Conservation (phyloP, 2,113 vertebrate species). For the Cygnus buccinator region DNA sequence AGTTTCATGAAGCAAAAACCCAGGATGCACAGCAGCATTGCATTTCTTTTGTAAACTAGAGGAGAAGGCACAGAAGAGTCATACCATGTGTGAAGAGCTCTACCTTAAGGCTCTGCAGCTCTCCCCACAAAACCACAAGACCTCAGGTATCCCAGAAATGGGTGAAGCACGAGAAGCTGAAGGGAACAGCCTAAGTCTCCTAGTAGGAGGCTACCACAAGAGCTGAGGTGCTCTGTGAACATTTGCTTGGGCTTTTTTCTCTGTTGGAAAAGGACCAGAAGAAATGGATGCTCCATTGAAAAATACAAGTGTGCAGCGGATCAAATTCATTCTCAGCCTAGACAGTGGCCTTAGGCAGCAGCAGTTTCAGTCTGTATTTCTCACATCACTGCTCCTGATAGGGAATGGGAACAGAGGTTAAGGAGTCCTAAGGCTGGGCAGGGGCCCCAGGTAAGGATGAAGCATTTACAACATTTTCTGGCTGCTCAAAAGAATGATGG, state of each 20-base stretch:
- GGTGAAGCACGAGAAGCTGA: neutral
- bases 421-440: neutral
- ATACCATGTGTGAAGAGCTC: fast-evolving
- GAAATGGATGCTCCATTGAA: neutral
- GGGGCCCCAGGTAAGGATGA: neutral
- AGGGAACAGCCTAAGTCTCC: neutral
- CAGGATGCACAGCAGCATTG: neutral
- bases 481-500: neutral
- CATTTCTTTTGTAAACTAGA: neutral
- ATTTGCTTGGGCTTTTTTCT: neutral
- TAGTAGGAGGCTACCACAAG: neutral
- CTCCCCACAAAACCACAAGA: neutral
- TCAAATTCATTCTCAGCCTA: neutral
- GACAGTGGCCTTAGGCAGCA: neutral
- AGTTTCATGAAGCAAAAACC: neutral
- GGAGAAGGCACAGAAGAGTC: neutral
- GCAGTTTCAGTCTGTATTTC: neutral
- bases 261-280: slow-evolving; percentile 1
- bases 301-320: neutral
- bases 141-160: neutral
- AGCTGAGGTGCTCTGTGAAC: neutral
- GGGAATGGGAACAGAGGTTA: neutral
- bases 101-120: neutral
- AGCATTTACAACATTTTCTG: neutral
- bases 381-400: slow-evolving; percentile 19